Percentiles rank a stretch among this genome's conserved stretches.
Evolutionary conservation across 2,797 vertebrate species (phyloP).

Genomic region (Falco novaeseelandiae): DNA sequence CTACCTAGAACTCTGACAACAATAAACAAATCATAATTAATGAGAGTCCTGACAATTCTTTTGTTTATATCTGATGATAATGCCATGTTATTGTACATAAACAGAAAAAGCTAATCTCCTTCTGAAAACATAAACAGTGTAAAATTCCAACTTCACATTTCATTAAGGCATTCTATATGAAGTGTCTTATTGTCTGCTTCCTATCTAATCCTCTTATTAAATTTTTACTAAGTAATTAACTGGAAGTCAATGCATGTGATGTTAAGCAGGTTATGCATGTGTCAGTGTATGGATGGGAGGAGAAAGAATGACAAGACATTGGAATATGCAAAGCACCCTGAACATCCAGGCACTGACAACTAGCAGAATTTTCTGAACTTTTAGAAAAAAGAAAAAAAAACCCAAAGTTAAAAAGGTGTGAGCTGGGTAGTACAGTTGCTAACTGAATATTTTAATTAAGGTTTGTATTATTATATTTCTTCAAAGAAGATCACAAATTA

Average conservation of each 20-base stretch:
- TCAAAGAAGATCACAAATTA: fast-evolving
- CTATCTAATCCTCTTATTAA: background rate
- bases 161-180: background rate
- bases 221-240: background rate
- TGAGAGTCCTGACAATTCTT: background rate
- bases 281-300: background rate
- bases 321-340: background rate
- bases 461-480: background rate
- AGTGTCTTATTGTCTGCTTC: background rate
- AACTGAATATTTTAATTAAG: background rate
- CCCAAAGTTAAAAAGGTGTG: background rate
- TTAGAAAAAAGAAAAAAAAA: background rate
- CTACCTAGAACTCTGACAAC: background rate
- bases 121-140: background rate
- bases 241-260: background rate
- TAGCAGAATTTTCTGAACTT: background rate
- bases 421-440: background rate
- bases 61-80: background rate
- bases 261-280: background rate
- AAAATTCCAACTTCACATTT: background rate
- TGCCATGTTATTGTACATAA: background rate
- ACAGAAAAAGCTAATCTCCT: background rate
- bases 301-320: background rate
- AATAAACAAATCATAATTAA: background rate
- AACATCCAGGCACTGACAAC: background rate